Evolutionary conservation across 1,140 invertebrate species (phyloP).

Genomic region (Drosophila athabasca): DNA sequence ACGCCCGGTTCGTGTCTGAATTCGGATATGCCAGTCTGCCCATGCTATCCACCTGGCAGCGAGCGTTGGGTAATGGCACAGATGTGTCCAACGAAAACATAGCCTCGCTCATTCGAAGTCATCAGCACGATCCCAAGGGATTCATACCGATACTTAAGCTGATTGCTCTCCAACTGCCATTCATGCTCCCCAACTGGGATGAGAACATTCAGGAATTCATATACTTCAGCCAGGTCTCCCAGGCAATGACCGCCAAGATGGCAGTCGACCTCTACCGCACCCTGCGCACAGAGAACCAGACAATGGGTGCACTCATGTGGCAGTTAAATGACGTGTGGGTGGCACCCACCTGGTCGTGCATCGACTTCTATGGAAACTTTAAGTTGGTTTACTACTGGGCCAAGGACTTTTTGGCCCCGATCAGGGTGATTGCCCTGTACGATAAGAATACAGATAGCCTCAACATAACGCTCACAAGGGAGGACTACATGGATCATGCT

Average conservation of each 20-base stretch:
- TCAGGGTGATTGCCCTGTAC: slow-evolving; percentile 62
- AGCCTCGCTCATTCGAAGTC: slow-evolving; percentile 87
- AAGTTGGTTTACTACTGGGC: slow-evolving; percentile 94
- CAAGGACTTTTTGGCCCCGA: slow-evolving; percentile 91
- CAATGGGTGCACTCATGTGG: slow-evolving; percentile 99
- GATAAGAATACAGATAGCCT: slow-evolving; percentile 48
- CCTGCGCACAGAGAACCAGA: slow-evolving; percentile 88
- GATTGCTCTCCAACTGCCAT: slow-evolving; percentile 86
- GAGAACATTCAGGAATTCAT: slow-evolving; percentile 86
- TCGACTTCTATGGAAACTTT: slow-evolving; percentile 86
- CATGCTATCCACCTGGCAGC: slow-evolving; percentile 84
- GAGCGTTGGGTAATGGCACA: slow-evolving; percentile 85
- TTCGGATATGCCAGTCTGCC: slow-evolving; percentile 98
- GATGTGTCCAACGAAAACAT: slow-evolving; percentile 84
- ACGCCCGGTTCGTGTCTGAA: slow-evolving; percentile 95
- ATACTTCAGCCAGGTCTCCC: slow-evolving; percentile 92
- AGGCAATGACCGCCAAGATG: slow-evolving; percentile 93
- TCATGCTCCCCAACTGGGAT: slow-evolving; percentile 84
- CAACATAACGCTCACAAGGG: slow-evolving; percentile 61
- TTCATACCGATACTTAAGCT: slow-evolving; percentile 86
- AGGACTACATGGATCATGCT: slow-evolving; percentile 37
- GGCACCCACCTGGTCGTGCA: slow-evolving; percentile 97
- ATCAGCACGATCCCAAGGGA: slow-evolving; percentile 93
- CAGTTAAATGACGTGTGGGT: slow-evolving; percentile 99
- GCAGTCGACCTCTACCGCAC: slow-evolving; percentile 95